phyloP scores from a whole-genome alignment of 2,888 invertebrate genomes.

The Coenonympha glycerion region DNA sequence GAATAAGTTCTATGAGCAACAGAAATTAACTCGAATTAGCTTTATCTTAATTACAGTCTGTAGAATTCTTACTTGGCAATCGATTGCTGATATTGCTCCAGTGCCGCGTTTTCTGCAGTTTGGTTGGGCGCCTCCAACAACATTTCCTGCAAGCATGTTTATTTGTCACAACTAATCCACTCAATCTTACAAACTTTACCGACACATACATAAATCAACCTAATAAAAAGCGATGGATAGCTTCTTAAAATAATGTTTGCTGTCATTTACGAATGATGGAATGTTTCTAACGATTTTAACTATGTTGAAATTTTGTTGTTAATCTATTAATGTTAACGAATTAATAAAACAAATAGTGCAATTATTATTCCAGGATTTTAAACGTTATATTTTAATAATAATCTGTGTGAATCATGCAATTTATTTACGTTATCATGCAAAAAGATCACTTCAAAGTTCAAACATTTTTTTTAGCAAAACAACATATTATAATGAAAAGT shows the following conservation, averaged over 20 bases:
- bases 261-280: too few species aligned
- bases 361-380: background rate
- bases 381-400: background rate
- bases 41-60: too few species aligned
- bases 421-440: constrained; percentile 13
- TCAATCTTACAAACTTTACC: too few species aligned
- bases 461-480: background rate
- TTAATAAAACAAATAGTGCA: background rate
- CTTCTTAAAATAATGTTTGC: background rate
- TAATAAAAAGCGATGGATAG: background rate
- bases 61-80: constrained; percentile 81
- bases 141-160: constrained; percentile 45
- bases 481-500: background rate
- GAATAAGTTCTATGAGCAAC: too few species aligned
- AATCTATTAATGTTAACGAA: background rate
- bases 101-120: constrained; percentile 84
- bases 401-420: constrained; percentile 5
- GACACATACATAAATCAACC: too few species aligned
- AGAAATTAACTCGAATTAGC: too few species aligned
- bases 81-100: constrained; percentile 88
- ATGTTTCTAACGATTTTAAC: too few species aligned
- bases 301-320: background rate
- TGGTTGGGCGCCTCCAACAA: constrained; percentile 50
- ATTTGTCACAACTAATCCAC: background rate
- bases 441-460: background rate